Evolutionary conservation across 2,113 vertebrate genomes (phyloP), one percentile per base, ranked within the genome.

Genomic region (Paradoxurus hermaphroditus): DNA sequence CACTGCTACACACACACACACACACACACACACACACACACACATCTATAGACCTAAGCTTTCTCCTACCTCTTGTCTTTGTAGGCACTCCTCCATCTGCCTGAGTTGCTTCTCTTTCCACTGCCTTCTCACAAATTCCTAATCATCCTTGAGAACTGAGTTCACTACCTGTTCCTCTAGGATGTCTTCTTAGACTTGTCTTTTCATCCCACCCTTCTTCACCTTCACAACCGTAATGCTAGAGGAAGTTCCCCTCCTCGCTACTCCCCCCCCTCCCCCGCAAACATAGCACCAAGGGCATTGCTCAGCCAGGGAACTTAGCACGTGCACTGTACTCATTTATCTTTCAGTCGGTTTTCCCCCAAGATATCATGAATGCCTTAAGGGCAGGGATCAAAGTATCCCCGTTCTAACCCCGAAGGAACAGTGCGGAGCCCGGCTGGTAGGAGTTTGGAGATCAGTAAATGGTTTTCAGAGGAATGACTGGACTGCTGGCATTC

Each of bases 31-130:
- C 62, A 39, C 25, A 21, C 6, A 46, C 41, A 41, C 2, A 7
- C 14, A 23, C 39, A 27, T 16, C 4, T 53, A 1, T 2, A 21
- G 25, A 6, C 5, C 29, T 4, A 81, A 34, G 12, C 34, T 88
- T 56, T 65, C 29, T 67, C 25, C 39, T 79, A 14, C 0, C 8
- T 39, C 49, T 41, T 49, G 46, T 12, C 25, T 86, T 51, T 3
- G 14, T 8, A 41, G 23, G 7, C 0, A 0, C 19, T 34, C 1
- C 7, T 67, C 34, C 23, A 51, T 19, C 29, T 62, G 16, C 4
- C 21, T 14, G 11, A 46, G 15, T 12, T 16, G 7, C n/a, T n/a
- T 46, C 46, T 68, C 23, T 53, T 39, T 1, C 23, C 2, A 4
- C 67, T 9, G 7, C 4, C 39, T 85, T 91, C 49, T 15, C 62